These are phyloP conservation scores for Brachionus rotundiformis DNA, from an alignment of 1,140 invertebrate genomes.

Conservation along the genomic window DNA sequence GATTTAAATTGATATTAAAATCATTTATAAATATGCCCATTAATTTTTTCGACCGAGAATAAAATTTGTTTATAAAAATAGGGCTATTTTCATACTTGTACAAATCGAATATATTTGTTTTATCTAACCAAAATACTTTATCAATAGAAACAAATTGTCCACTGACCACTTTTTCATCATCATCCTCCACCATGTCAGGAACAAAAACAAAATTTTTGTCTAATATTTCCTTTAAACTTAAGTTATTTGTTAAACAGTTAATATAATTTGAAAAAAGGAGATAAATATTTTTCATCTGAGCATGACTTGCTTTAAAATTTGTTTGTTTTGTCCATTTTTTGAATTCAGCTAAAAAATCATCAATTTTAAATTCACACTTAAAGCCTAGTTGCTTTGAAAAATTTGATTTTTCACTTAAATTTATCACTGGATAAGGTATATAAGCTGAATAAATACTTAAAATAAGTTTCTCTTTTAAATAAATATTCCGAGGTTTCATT, in stretches of 20 bases:
- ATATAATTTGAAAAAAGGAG: not conserved
- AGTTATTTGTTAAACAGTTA: not conserved
- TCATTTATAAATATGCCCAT: not conserved
- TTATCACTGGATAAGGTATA: not conserved
- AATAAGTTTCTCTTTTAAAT: not conserved
- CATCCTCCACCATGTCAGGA: not conserved
- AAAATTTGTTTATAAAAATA: not conserved
- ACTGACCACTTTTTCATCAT: not conserved
- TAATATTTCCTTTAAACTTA: not conserved
- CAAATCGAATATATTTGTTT: not conserved
- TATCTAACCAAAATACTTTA: constrained; percentile 7
- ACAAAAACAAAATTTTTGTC: not conserved
- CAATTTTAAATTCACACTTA: not conserved
- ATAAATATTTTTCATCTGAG: constrained; percentile 33
- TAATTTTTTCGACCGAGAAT: constrained; percentile 17
- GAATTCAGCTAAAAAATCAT: constrained; percentile 12
- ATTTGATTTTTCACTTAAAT: constrained; percentile 7
- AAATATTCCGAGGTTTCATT: not conserved
- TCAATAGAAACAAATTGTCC: not conserved
- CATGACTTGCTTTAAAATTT: not conserved
- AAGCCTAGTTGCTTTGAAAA: not conserved
- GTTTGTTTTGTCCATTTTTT: not conserved
- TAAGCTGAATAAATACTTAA: not conserved
- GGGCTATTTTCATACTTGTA: not conserved
- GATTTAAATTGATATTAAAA: not conserved